Conservation (phyloP, 2,113 vertebrate genomes). For the Alaudala cheleensis region DNA sequence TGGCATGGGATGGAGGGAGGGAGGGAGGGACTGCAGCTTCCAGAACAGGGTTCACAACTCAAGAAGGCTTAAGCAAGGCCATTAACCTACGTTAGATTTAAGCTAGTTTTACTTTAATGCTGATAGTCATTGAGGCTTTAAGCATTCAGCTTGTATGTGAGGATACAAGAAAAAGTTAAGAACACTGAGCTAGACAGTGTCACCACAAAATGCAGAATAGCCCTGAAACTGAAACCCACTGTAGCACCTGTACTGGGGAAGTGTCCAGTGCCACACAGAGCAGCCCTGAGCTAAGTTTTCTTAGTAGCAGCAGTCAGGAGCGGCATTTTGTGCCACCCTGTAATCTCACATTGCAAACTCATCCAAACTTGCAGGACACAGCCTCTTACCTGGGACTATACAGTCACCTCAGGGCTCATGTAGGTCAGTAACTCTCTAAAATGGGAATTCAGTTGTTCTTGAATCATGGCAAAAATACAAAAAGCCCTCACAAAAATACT, state of each 20-base stretch:
- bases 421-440: background rate
- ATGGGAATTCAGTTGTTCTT: background rate
- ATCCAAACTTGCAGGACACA: background rate
- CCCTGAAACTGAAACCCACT: background rate
- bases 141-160: background rate
- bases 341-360: background rate
- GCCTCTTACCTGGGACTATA: background rate
- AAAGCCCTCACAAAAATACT: background rate
- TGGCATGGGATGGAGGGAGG: background rate
- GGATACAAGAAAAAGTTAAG: background rate
- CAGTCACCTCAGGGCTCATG: background rate
- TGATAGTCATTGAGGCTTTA: background rate
- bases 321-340: background rate
- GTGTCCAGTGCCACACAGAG: background rate
- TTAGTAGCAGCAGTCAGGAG: background rate
- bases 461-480: background rate
- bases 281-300: background rate
- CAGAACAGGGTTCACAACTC: background rate
- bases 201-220: background rate
- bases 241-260: background rate
- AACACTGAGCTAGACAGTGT: background rate
- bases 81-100: background rate
- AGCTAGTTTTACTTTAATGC: background rate
- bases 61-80: background rate
- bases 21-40: background rate